Evolutionary conservation across 2,113 vertebrate genomes (phyloP).

Genomic region (Australoheros scitulus): DNA sequence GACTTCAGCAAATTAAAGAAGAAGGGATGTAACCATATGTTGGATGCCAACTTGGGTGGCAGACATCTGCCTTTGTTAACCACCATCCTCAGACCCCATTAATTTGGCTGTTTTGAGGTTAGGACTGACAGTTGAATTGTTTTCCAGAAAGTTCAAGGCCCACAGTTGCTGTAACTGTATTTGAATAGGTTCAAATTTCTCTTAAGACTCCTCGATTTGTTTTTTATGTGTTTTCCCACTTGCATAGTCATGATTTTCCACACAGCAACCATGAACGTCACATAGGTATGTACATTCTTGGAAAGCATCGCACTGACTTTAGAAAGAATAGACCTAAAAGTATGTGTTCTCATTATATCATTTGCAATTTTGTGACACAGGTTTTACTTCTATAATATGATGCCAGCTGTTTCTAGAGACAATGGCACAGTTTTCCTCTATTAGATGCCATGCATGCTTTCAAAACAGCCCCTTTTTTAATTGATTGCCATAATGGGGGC

Average conservation of each 20-base stretch:
- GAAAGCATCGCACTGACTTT: slow-evolving; percentile 10
- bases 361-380: not conserved
- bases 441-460: slow-evolving; percentile 47
- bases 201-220: slow-evolving; percentile 5
- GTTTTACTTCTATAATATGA: slow-evolving; percentile 28
- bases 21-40: slow-evolving; percentile 24
- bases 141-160: slow-evolving; percentile 39
- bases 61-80: slow-evolving; percentile 63
- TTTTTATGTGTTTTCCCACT: slow-evolving; percentile 51
- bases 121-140: slow-evolving; percentile 39
- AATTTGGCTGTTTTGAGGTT: slow-evolving; percentile 51
- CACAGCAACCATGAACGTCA: not conserved
- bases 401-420: slow-evolving; percentile 21
- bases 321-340: slow-evolving; percentile 12
- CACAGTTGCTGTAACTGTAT: slow-evolving; percentile 1
- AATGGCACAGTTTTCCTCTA: slow-evolving; percentile 49
- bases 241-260: slow-evolving; percentile 36
- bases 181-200: slow-evolving; percentile 6
- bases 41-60: slow-evolving; percentile 62
- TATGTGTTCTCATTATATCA: not conserved
- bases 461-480: slow-evolving; percentile 50
- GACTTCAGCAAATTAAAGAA: slow-evolving; percentile 14
- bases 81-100: slow-evolving; percentile 54
- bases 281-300: slow-evolving; percentile 17
- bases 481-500: slow-evolving; percentile 49